Percentiles rank a stretch among this genome's conserved stretches.
Evolutionary conservation across 2,888 invertebrate species (phyloP).

Genomic region (Plagodis dolabraria): DNA sequence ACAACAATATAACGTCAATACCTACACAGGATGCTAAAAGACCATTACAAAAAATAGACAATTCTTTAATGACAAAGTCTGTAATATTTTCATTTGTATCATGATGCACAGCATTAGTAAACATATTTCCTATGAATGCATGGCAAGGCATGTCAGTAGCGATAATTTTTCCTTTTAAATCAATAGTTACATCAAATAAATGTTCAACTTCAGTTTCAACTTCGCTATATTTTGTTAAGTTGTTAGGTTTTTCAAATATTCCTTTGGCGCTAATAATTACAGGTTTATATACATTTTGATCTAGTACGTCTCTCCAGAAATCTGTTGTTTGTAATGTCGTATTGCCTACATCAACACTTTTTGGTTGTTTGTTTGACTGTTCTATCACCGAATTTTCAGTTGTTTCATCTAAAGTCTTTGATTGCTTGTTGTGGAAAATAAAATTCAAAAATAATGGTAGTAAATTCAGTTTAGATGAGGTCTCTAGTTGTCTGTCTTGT

Average conservation of each 20-base stretch:
- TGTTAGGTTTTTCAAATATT: constrained; percentile 36
- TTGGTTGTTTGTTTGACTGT: constrained; percentile 14
- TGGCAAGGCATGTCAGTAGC: constrained; percentile 70
- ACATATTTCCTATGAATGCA: constrained; percentile 72
- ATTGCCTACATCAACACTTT: constrained; percentile 19
- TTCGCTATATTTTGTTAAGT: constrained; percentile 4
- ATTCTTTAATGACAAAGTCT: constrained; percentile 69
- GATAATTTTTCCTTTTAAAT: constrained; percentile 73
- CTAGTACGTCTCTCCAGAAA: constrained; percentile 18
- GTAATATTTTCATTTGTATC: constrained; percentile 57
- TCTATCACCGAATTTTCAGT: constrained; percentile 6
- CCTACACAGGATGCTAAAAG: constrained; percentile 71
- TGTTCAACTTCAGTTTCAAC: constrained; percentile 33
- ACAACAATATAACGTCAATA: constrained; percentile 72
- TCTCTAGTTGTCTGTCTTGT: constrained; percentile 5
- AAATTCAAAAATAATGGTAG: constrained; percentile 63
- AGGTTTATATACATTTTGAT: constrained; percentile 39
- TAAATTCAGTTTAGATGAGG: constrained; percentile 40
- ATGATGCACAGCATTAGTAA: constrained; percentile 61
- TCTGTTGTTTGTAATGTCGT: constrained; percentile 21
- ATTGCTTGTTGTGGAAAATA: constrained; percentile 52
- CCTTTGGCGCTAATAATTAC: constrained; percentile 47
- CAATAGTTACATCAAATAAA: constrained; percentile 56
- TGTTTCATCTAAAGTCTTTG: constrained; percentile 29
- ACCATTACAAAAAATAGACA: constrained; percentile 75